These are phyloP conservation scores for Dryobates pubescens DNA, from an alignment of 2,797 vertebrate species.

Conservation along the genomic window DNA sequence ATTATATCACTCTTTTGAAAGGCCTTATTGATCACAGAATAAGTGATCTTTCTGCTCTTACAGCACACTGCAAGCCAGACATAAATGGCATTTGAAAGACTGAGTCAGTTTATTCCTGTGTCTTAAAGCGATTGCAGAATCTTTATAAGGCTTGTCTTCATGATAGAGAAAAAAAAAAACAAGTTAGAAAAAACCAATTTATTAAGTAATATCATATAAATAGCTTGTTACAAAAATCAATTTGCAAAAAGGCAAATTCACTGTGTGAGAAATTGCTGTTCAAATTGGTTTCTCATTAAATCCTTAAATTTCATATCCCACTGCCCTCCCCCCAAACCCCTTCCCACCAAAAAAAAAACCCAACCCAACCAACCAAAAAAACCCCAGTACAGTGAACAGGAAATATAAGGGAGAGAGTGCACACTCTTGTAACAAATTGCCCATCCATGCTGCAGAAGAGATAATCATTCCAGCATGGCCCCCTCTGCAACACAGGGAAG, in stretches of 20 bases:
- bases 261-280: slow-evolving; percentile 79
- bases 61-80: background rate
- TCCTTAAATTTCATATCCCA: slow-evolving; percentile 58
- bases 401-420: slow-evolving; percentile 54
- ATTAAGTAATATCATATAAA: slow-evolving; percentile 95
- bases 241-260: slow-evolving; percentile 93
- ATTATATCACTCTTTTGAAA: background rate
- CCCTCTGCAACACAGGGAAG: slow-evolving; percentile 49
- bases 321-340: slow-evolving; percentile 16
- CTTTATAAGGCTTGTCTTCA: background rate
- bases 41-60: background rate
- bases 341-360: slow-evolving; percentile 68
- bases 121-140: background rate
- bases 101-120: background rate
- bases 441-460: slow-evolving; percentile 73
- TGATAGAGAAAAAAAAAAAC: background rate
- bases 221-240: slow-evolving; percentile 98
- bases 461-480: slow-evolving; percentile 38
- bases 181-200: slow-evolving; percentile 83
- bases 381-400: slow-evolving; percentile 79
- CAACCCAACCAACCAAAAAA: slow-evolving; percentile 46
- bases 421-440: slow-evolving; percentile 57
- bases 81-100: background rate
- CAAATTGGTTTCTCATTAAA: slow-evolving; percentile 77
- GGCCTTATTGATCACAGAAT: background rate